A percentile compares a stretch with the other conserved stretches of the same genome.
Evolutionary conservation across 2,888 invertebrate genomes (phyloP).

Genomic region (Blastobasis lacticolella): DNA sequence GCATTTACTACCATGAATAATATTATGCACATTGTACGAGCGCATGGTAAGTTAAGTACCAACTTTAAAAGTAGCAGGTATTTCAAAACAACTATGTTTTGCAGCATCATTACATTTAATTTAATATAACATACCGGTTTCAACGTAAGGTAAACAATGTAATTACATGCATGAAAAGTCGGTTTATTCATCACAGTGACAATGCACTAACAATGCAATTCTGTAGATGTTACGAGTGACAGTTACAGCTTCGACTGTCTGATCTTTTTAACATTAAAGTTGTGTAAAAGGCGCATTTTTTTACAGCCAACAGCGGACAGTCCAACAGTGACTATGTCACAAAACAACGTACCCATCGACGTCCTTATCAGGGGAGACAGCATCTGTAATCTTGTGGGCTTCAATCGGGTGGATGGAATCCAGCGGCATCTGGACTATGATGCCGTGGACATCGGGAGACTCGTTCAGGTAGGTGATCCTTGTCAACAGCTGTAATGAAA

Average conservation of each 20-base stretch:
- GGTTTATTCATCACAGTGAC: no score
- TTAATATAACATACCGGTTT: no score
- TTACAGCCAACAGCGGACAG: neutral
- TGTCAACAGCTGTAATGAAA: constrained; percentile 72
- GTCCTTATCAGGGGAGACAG: constrained; percentile 92
- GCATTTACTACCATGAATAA: no score
- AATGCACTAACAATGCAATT: no score
- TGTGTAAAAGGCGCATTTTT: neutral
- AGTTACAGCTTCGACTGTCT: neutral
- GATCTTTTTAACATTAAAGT: neutral
- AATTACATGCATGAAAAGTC: no score
- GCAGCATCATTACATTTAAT: no score
- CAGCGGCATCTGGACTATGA: constrained; percentile 97
- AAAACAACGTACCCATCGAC: constrained; percentile 87
- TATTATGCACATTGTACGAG: no score
- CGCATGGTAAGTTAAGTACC: no score
- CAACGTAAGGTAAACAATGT: no score
- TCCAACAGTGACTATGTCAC: neutral
- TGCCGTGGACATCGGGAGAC: constrained; percentile 90
- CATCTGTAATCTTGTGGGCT: constrained; percentile 88
- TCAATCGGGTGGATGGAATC: constrained; percentile 89
- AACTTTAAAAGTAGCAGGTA: no score
- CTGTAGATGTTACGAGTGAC: neutral
- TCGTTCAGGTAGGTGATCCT: constrained; percentile 85
- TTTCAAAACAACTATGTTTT: no score